A percentile compares a stretch with the other conserved stretches of the same genome.
Evolutionary conservation across 2,888 invertebrate species (phyloP).

Genomic region (Macrosoma leucophasiata): DNA sequence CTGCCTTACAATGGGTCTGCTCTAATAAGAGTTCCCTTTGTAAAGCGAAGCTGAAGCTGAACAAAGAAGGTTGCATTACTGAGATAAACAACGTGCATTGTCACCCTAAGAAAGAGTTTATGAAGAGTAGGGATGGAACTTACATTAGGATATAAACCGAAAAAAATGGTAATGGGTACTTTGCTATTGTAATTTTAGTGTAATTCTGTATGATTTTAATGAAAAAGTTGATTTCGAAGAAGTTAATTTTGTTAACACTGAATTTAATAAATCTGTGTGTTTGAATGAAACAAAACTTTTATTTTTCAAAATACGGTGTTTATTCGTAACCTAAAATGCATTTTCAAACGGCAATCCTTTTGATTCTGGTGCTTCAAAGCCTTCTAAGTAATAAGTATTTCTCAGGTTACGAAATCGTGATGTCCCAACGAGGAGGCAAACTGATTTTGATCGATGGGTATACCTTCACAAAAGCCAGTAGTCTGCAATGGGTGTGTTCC

Average conservation of each 20-base stretch:
- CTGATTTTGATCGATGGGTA: conserved; percentile 30
- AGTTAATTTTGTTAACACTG: no score
- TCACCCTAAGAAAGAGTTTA: conserved; percentile 22
- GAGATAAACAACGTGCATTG: conserved; percentile 14
- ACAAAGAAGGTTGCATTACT: conserved; percentile 22
- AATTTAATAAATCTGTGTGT: no score
- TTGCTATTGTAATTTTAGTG: no score
- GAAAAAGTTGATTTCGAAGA: no score
- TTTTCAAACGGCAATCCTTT: no score
- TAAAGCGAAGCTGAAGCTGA: conserved; percentile 30
- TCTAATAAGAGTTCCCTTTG: conserved; percentile 26
- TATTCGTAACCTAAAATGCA: no score
- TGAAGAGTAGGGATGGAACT: conserved; percentile 8
- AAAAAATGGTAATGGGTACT: no score
- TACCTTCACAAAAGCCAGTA: conserved; percentile 29
- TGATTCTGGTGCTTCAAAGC: no score
- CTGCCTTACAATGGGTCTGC: conserved; percentile 25
- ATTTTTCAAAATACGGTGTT: no score
- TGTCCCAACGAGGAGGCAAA: background rate
- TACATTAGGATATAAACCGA: conserved; percentile 8
- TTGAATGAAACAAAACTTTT: no score
- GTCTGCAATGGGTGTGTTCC: conserved; percentile 32
- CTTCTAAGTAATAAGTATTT: no score
- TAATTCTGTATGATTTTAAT: no score
- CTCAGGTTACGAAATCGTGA: conserved; percentile 3